A percentile compares a stretch with the other conserved stretches of the same genome.
Evolutionary conservation across 2,888 invertebrate genomes (phyloP).

Genomic region (Chorisops tibialis): DNA sequence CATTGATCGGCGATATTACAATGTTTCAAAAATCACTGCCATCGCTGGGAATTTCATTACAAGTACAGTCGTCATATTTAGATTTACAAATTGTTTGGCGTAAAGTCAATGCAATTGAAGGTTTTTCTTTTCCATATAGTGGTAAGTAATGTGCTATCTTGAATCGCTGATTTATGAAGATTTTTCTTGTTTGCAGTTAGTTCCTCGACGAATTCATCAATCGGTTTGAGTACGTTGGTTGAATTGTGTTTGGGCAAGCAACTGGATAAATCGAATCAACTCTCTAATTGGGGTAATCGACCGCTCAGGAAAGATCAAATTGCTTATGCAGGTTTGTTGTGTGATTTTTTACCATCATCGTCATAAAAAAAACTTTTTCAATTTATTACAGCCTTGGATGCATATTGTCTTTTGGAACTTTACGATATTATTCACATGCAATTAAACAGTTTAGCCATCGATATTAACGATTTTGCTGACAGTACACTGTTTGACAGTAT

Average conservation of each 20-base stretch:
- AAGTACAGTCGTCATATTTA: conserved; percentile 53
- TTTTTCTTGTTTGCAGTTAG: background rate
- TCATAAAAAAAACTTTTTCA: background rate
- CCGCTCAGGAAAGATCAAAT: conserved; percentile 76
- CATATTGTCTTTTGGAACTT: conserved; percentile 78
- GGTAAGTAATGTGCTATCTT: conserved; percentile 42
- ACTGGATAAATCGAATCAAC: conserved; percentile 83
- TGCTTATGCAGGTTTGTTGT: conserved; percentile 63
- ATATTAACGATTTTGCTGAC: conserved; percentile 53
- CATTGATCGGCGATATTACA: conserved; percentile 54
- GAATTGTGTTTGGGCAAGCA: conserved; percentile 72
- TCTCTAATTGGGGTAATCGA: conserved; percentile 86
- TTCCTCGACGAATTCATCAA: background rate
- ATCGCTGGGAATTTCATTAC: conserved; percentile 51
- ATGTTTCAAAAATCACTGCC: conserved; percentile 62
- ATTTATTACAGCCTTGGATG: conserved; percentile 70
- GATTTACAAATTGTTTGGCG: conserved; percentile 62
- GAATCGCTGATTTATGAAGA: background rate
- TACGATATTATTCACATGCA: conserved; percentile 60
- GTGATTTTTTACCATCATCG: too few relatives aligned
- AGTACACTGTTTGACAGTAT: conserved; percentile 32
- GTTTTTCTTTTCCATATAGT: conserved; percentile 58
- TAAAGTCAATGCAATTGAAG: conserved; percentile 55
- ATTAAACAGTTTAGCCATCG: conserved; percentile 44
- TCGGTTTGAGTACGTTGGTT: conserved; percentile 64